Percentiles rank a stretch among this genome's conserved stretches.
Conservation (phyloP, 2,113 vertebrate genomes). For the Numenius arquata region DNA sequence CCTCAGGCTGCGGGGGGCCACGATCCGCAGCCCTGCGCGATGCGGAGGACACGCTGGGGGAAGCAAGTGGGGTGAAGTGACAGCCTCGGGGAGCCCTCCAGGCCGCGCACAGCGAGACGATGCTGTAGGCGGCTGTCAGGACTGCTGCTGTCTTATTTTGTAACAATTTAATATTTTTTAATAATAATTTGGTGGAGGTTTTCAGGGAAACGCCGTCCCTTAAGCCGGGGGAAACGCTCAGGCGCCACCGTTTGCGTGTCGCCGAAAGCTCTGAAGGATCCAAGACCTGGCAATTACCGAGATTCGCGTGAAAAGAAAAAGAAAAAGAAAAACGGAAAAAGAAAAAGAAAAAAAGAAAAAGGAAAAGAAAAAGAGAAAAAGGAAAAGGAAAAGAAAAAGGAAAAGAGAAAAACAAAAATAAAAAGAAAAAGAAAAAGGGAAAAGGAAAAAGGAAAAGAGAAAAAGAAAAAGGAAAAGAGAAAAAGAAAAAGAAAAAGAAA, state of each 20-base stretch:
- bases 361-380: rapidly evolving
- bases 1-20: neutral
- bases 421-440: neutral
- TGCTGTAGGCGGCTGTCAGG: neutral
- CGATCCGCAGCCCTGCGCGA: rapidly evolving
- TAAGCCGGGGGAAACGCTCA: neutral
- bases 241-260: rapidly evolving
- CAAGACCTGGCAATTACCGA: neutral
- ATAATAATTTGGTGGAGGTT: neutral
- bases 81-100: no score
- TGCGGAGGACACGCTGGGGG: rapidly evolving
- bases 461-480: no score
- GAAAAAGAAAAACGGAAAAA: rapidly evolving
- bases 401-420: rapidly evolving
- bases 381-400: rapidly evolving
- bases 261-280: neutral
- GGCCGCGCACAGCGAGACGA: rapidly evolving
- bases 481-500: no score
- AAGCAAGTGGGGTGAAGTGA: rapidly evolving
- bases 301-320: rapidly evolving
- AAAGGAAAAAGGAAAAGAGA: no score
- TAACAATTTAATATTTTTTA: neutral
- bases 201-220: neutral
- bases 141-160: neutral
- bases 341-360: rapidly evolving